Percentiles rank a stretch among this genome's conserved stretches.
These are phyloP conservation scores for Stenopsyche tienmushanensis DNA, from an alignment of 1,140 invertebrate species.

Conservation along the genomic window DNA sequence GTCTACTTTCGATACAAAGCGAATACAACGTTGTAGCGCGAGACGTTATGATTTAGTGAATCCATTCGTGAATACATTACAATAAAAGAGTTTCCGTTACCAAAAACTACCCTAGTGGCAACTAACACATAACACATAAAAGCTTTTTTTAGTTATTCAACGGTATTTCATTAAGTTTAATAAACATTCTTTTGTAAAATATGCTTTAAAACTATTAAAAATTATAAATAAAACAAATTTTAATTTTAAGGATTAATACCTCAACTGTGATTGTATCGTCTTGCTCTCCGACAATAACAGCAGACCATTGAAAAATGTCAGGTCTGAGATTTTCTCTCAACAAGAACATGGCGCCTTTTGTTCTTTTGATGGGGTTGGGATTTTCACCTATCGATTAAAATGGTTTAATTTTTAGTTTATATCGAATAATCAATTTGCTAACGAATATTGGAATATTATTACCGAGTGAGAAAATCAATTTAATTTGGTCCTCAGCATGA, in stretches of 20 bases:
- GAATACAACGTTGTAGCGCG: too few relatives aligned
- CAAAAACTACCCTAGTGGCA: too few relatives aligned
- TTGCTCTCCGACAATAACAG: constrained; percentile 52
- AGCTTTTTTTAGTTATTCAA: too few relatives aligned
- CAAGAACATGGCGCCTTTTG: constrained; percentile 57
- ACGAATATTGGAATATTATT: too few relatives aligned
- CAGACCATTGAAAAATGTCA: constrained; percentile 55
- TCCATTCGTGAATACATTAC: too few relatives aligned
- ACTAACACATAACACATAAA: too few relatives aligned
- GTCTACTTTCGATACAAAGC: too few relatives aligned
- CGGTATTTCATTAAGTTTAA: too few relatives aligned
- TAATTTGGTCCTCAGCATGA: constrained; percentile 57
- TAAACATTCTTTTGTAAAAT: background rate
- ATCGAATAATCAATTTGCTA: background rate
- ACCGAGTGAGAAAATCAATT: constrained; percentile 64
- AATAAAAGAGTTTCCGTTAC: too few relatives aligned
- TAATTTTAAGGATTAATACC: too few relatives aligned
- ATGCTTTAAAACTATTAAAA: background rate
- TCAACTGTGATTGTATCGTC: constrained; percentile 56
- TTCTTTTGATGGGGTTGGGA: constrained; percentile 59
- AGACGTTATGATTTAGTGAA: too few relatives aligned
- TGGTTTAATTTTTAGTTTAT: background rate
- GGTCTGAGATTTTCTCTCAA: constrained; percentile 47
- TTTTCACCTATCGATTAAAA: constrained; percentile 55
- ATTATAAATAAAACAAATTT: too few relatives aligned